phyloP scores from a whole-genome alignment of 2,113 vertebrate genomes.

The Coreoperca whiteheadi region DNA sequence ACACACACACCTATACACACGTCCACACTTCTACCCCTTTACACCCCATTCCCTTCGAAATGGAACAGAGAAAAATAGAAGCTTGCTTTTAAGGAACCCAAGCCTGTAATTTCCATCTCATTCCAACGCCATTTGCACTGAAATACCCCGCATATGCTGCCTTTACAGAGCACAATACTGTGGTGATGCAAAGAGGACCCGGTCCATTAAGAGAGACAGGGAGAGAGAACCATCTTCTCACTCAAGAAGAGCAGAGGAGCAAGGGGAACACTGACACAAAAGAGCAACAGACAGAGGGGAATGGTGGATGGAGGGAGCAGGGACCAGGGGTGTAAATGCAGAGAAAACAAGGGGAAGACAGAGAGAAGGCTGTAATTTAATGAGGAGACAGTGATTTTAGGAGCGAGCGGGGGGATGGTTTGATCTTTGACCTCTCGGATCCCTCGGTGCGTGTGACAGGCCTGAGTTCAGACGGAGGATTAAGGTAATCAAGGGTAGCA shows the following conservation, averaged over 20 bases:
- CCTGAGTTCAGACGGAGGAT: constrained; percentile 71
- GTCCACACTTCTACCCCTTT: constrained; percentile 44
- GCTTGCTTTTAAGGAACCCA: constrained; percentile 73
- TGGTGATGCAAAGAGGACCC: constrained; percentile 65
- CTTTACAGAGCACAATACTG: constrained; percentile 60
- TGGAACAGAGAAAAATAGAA: constrained; percentile 57
- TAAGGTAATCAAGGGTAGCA: constrained; percentile 77
- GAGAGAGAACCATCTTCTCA: constrained; percentile 20
- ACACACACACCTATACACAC: too few species aligned
- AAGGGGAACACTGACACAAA: constrained; percentile 30
- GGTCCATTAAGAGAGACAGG: constrained; percentile 67
- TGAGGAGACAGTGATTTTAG: constrained; percentile 70
- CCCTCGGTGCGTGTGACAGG: constrained; percentile 71
- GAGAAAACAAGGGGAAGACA: constrained; percentile 12
- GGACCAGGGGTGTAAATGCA: background rate
- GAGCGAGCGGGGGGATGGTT: constrained; percentile 56
- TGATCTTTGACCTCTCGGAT: constrained; percentile 75
- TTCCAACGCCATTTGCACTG: constrained; percentile 78
- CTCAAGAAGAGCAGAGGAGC: constrained; percentile 11
- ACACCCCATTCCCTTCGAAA: constrained; percentile 63
- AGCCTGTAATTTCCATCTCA: constrained; percentile 80
- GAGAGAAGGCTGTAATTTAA: constrained; percentile 56
- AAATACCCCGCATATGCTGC: constrained; percentile 72
- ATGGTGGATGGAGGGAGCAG: background rate
- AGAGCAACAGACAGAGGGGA: constrained; percentile 25